phyloP scores from a whole-genome alignment of 2,113 vertebrate species.

The Atrichornis clamosus region DNA sequence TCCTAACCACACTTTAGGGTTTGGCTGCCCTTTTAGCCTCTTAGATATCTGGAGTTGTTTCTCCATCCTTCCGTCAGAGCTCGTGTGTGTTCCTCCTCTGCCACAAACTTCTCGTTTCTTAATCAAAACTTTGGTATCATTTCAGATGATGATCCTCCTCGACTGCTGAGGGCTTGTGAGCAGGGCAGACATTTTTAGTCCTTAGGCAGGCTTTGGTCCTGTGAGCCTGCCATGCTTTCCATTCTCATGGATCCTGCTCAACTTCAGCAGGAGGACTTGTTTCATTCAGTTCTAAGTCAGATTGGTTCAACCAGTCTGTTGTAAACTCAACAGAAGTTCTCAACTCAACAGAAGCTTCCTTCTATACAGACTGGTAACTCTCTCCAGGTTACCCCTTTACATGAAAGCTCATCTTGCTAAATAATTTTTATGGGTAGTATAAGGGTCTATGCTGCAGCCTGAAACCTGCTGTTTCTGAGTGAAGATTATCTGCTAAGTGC shows the following conservation, averaged over 20 bases:
- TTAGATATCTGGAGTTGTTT: not conserved
- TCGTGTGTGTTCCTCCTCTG: not conserved
- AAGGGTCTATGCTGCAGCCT: not conserved
- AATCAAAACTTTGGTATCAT: not conserved
- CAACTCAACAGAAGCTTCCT: not conserved
- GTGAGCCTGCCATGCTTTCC: rapidly evolving
- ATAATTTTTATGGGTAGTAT: not conserved
- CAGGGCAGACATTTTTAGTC: not conserved
- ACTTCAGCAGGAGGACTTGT: not conserved
- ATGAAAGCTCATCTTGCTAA: not conserved
- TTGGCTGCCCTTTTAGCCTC: constrained; percentile 10
- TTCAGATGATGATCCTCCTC: not conserved
- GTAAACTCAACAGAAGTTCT: too few relatives aligned
- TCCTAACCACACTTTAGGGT: not conserved
- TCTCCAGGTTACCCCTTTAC: not conserved
- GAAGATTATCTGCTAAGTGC: not conserved
- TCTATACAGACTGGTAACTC: rapidly evolving
- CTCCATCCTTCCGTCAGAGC: not conserved
- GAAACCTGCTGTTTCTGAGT: not conserved
- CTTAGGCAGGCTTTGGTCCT: not conserved
- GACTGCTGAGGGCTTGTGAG: not conserved
- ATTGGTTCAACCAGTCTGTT: not conserved
- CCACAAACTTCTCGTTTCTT: not conserved
- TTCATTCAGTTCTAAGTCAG: not conserved
- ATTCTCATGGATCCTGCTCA: not conserved